Evolutionary conservation across 2,113 vertebrate genomes (phyloP).

Genomic region (Silurus glanis): DNA sequence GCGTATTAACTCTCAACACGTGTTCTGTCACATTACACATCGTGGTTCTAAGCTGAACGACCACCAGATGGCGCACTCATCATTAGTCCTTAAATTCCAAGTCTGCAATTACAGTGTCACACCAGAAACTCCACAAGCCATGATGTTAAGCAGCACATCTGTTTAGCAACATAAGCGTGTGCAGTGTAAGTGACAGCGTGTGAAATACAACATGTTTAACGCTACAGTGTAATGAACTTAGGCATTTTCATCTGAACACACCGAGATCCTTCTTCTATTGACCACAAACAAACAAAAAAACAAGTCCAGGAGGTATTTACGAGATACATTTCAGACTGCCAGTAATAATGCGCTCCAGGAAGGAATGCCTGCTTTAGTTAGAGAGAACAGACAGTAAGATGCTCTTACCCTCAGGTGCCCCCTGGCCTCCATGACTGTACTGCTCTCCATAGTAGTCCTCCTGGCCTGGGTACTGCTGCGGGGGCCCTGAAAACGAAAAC

Average conservation of each 20-base stretch:
- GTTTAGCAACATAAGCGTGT: background rate
- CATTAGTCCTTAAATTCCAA: background rate
- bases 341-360: background rate
- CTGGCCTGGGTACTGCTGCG: slow-evolving; percentile 99
- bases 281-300: background rate
- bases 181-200: background rate
- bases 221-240: background rate
- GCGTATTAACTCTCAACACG: too few relatives aligned
- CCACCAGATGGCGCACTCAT: slow-evolving; percentile 24
- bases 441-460: slow-evolving; percentile 99
- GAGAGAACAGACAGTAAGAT: slow-evolving; percentile 57
- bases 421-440: slow-evolving; percentile 98
- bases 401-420: slow-evolving; percentile 94
- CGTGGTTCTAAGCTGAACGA: background rate
- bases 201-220: background rate
- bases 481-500: slow-evolving; percentile 82
- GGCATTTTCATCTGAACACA: background rate
- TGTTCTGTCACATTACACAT: background rate
- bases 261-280: background rate
- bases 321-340: background rate
- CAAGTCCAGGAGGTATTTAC: background rate
- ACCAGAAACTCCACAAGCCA: background rate
- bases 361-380: too few relatives aligned
- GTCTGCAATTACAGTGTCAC: background rate
- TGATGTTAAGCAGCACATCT: background rate